Conservation (phyloP, 2,113 vertebrate species). For the Melanocharis versteri region DNA sequence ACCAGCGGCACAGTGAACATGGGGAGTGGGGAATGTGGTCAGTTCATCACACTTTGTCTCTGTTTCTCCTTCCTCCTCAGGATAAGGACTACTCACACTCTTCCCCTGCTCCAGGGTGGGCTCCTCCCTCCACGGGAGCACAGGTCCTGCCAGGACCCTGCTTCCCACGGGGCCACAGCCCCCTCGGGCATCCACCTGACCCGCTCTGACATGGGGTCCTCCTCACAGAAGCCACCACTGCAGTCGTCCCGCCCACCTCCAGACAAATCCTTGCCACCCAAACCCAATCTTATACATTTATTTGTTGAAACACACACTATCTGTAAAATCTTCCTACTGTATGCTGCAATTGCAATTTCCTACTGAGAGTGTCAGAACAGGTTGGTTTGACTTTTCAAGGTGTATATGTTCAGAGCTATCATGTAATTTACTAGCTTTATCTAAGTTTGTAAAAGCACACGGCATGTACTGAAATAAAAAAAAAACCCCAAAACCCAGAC, state of each 20-base stretch:
- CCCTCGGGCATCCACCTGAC: background rate
- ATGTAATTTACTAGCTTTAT: background rate
- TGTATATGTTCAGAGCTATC: background rate
- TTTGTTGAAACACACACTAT: background rate
- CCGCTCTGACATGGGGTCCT: background rate
- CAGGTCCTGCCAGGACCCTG: background rate
- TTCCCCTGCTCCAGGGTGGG: background rate
- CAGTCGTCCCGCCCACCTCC: accelerated
- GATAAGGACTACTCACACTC: background rate
- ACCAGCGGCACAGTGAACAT: background rate
- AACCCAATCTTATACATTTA: background rate
- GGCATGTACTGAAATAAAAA: background rate
- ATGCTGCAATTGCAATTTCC: background rate
- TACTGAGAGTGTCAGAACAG: background rate
- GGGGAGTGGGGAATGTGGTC: background rate
- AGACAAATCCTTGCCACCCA: background rate
- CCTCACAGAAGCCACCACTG: background rate
- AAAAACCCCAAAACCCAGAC: too few species aligned
- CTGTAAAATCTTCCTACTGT: background rate
- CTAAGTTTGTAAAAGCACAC: background rate
- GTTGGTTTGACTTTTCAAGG: background rate
- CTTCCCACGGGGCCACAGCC: background rate
- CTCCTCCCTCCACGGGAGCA: accelerated
- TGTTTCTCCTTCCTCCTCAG: background rate
- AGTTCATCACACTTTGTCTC: background rate